Base-by-base conservation (phyloP, 2,888 invertebrate species). In the Lamproptera curius region DNA sequence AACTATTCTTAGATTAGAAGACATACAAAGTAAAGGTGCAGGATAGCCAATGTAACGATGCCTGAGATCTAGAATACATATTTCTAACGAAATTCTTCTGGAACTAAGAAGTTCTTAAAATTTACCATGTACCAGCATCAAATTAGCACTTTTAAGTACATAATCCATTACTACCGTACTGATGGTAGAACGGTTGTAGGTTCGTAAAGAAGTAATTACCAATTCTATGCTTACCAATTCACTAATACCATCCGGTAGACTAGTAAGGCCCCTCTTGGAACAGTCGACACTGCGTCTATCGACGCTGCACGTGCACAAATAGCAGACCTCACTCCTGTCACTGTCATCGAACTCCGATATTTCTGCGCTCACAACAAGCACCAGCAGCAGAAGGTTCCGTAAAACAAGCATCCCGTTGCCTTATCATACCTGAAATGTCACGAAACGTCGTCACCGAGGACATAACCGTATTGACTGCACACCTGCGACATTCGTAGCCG, bases 211-310 rank as follows among this genome's bases (percentile, higher is more conserved):
- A n/a, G n/a, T n/a, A n/a, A n/a, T n/a, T n/a, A n/a, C n/a, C n/a
- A n/a, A n/a, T 17, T 16, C 11, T 36, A 20, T 40, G 55, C 37
- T 53, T 59, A 89, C 89, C 76, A 82, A 74, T 42, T 59, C 58
- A 55, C 66, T 66, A 41, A 80, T 61, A 26, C 78, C 82, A 55
- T 75, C 69, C 13, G 89, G 89, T 47, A 89, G 46, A 35, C 75
- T 70, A 16, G 68, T 76, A n/a, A 89, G 74, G 4, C 82, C 84
- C 65, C 81, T 71, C 1, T 71, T 63, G 1, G 87, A 85, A 51
- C 88, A 88, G 55, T 88, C 87, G 1, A 82, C 65, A 31, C 23
- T 68, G 0, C 72, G 69, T 48, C 59, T 68, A 39, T 81, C 78
- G 1, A 62, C 52, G 51, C 65, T 82, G 55, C 84, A 86, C 4